Evolutionary conservation across 2,888 invertebrate genomes (phyloP), one percentile per base, ranked within the genome.

Genomic region (Sacculina carcini): DNA sequence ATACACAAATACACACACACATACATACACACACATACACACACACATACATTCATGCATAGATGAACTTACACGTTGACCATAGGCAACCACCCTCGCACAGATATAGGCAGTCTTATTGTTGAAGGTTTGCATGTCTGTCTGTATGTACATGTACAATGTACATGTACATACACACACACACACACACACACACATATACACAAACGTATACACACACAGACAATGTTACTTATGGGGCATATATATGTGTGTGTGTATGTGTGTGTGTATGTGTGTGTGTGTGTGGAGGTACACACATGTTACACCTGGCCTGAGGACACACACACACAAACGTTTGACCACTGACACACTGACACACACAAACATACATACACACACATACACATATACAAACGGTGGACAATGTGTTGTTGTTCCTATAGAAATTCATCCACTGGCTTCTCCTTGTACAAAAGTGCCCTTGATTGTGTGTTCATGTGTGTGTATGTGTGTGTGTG

Each of bases 101-200:
- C 19, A 24, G 23, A 32, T 48, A 32, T 48, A 32, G 32, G 36
- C 16, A 32, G 23, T 19, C 24, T 26, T 48, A 34, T 48, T 34
- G n/a, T 34, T 48, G 36, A 34, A 23, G 32, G 36, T 48, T 24
- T 48, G 36, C 36, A 34, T 48, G 28, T 36, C 23, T 48, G 36
- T 48, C 32, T 48, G 36, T 48, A 36, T 48, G 36, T 48, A 48
- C 36, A 36, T 48, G n/a, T n/a, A n/a, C n/a, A n/a, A n/a, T n/a
- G n/a, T n/a, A n/a, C n/a, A n/a, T n/a, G n/a, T n/a, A n/a, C n/a
- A n/a, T n/a, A n/a, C n/a, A n/a, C n/a, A n/a, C n/a, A n/a, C n/a
- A n/a, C n/a, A n/a, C n/a, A n/a, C n/a, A n/a, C n/a, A n/a, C n/a
- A n/a, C n/a, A n/a, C n/a, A n/a, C n/a, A n/a, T n/a, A n/a, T n/a